Evolutionary conservation across 2,113 vertebrate genomes (phyloP).

Genomic region (Petromus typicus): DNA sequence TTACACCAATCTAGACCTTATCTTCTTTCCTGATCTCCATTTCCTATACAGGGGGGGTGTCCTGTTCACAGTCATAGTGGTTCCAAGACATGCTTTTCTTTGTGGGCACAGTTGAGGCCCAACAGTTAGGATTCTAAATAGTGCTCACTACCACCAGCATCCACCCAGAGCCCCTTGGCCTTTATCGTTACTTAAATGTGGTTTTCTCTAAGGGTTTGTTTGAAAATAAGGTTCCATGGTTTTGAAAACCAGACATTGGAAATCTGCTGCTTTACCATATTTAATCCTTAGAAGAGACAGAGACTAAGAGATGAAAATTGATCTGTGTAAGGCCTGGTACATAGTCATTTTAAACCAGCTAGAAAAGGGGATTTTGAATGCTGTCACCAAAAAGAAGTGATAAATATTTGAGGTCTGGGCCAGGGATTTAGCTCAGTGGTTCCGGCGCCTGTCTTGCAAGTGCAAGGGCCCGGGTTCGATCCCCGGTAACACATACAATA

Average conservation of each 20-base stretch:
- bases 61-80: background rate
- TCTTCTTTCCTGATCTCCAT: background rate
- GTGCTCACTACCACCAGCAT: background rate
- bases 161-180: background rate
- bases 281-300: background rate
- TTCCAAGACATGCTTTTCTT: fast-evolving
- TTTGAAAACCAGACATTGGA: background rate
- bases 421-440: too few species aligned
- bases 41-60: too few species aligned
- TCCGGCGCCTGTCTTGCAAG: too few species aligned
- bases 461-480: too few species aligned
- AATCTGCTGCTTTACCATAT: background rate
- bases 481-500: too few species aligned
- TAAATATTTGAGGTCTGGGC: too few species aligned
- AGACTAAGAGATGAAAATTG: background rate
- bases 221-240: background rate
- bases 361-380: background rate
- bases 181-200: background rate
- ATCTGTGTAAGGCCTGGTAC: background rate
- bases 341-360: background rate
- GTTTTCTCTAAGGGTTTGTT: background rate
- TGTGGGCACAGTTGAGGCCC: background rate
- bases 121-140: background rate
- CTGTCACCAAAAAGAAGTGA: background rate
- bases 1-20: background rate